Evolutionary conservation across 2,113 vertebrate species (phyloP).

Genomic region (Sander vitreus): DNA sequence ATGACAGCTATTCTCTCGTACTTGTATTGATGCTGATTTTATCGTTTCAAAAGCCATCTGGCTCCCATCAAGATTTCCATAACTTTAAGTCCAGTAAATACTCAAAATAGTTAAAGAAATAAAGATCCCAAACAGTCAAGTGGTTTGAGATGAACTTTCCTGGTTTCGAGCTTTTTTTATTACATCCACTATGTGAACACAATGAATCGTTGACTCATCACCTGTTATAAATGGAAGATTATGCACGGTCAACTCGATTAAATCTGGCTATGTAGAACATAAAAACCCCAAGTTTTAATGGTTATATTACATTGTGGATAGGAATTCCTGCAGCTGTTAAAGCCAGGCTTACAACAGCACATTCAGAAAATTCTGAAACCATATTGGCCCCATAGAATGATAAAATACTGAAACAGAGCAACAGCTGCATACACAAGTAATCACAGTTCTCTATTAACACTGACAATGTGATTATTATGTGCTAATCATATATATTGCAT

Average conservation of each 20-base stretch:
- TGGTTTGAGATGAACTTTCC: neutral
- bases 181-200: neutral
- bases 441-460: neutral
- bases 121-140: neutral
- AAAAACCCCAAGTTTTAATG: neutral
- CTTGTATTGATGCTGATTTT: neutral
- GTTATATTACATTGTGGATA: neutral
- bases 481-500: neutral
- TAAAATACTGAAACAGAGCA: neutral
- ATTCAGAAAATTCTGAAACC: constrained; percentile 5
- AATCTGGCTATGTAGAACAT: neutral
- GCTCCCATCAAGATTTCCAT: constrained; percentile 1
- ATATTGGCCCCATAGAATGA: neutral
- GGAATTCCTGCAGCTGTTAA: neutral
- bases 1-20: neutral
- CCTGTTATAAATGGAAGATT: neutral
- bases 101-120: neutral
- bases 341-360: neutral
- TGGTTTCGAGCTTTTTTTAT: neutral
- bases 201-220: neutral
- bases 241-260: neutral
- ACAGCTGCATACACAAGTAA: neutral
- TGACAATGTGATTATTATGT: neutral
- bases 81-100: neutral
- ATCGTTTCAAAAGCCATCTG: constrained; percentile 12